Evolutionary conservation across 1,140 invertebrate genomes (phyloP), one percentile per base, ranked within the genome.

Genomic region (Mactra quadrangularis): DNA sequence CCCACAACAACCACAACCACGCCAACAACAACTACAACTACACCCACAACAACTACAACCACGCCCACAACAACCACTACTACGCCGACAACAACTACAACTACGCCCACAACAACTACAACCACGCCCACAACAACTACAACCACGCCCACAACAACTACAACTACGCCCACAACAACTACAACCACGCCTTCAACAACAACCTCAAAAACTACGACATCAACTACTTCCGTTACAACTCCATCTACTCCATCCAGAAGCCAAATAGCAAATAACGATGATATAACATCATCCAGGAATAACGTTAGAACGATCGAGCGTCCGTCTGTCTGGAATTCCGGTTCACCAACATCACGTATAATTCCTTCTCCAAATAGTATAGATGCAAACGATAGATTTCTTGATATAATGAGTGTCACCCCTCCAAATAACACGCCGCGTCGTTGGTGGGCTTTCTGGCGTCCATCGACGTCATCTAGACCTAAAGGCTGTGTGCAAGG

Each of bases 21-120:
- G 17, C 78, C 75, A 1, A 68, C 75, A 25, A 59, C 57, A 29
- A 57, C 64, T 4, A 71, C 35, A 9, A 53, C 82, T 27, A 71
- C 55, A 17, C 35, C 75, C 3, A 78, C 64, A 15, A 71, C 64
- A 27, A 70, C 75, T 13, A 60, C 66, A 19, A 33, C 52, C 1
- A 71, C 64, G 9, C 71, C 75, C 7, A 75, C 52, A 45, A 41
- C 66, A n/a, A 57, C 0, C 2, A 15, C 53, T 19, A 64, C 38
- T 19, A 71, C 66, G 3, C 57, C 72, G 15, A 41, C 38, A 41
- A 29, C 74, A 15, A 41, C 22, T 1, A 31, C 35, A 27, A 76
- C 74, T 2, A 62, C 25, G 41, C 38, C 41, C 0, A 60, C 57
- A 17, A 76, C 57, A 3, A 71, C 33, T 13, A 22, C 68, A 25